These are phyloP conservation scores for Tenualosa ilisha DNA, from an alignment of 2,797 vertebrate genomes.

Conservation along the genomic window DNA sequence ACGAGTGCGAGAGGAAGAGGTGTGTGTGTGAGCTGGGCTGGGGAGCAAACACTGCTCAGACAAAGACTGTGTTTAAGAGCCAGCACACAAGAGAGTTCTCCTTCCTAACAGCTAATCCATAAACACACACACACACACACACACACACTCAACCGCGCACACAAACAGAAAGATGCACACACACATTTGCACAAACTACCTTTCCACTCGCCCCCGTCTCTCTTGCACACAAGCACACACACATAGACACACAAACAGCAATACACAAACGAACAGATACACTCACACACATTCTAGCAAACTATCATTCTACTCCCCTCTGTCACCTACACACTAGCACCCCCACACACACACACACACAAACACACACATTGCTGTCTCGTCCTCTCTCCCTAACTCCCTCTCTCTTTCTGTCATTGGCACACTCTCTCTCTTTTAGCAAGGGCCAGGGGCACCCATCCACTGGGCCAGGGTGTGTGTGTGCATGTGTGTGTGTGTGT, in stretches of 20 bases:
- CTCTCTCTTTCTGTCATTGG: background rate
- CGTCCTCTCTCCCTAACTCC: background rate
- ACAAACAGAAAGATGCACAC: background rate
- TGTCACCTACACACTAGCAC: background rate
- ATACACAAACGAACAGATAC: background rate
- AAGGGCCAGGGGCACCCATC: background rate
- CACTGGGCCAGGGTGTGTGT: background rate
- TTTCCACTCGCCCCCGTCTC: background rate
- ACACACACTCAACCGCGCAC: conserved; percentile 14
- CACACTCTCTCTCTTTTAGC: background rate
- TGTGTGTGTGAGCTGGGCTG: background rate
- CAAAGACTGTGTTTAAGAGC: conserved; percentile 8
- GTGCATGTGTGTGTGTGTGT: background rate
- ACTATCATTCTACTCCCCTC: too few species aligned
- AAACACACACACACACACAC: conserved; percentile 32
- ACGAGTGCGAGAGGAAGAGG: conserved; percentile 34
- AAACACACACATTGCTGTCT: background rate
- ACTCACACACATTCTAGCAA: background rate
- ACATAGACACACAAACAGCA: background rate
- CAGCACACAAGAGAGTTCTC: conserved; percentile 37
- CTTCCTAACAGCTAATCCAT: conserved; percentile 14
- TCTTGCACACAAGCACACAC: background rate
- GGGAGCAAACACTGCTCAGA: background rate
- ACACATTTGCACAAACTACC: background rate
- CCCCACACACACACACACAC: background rate